Percentiles rank a stretch among this genome's conserved stretches.
Evolutionary conservation across 2,888 invertebrate genomes (phyloP).

Genomic region (Acrobasis suavella): DNA sequence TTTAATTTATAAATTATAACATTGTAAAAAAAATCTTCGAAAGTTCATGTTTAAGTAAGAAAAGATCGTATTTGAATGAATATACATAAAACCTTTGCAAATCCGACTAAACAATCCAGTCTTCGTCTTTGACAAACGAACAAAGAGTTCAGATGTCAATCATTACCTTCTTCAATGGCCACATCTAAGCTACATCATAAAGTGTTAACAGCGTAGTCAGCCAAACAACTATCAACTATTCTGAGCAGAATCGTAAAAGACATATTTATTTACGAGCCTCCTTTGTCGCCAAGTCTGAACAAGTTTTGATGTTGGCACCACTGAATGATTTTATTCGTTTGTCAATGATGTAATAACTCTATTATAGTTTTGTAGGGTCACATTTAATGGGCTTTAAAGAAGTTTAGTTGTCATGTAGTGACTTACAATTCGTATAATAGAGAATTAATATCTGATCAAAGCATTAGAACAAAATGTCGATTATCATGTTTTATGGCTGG

Average conservation of each 20-base stretch:
- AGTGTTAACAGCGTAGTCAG: background rate
- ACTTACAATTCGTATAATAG: background rate
- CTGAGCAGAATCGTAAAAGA: slow-evolving; percentile 23
- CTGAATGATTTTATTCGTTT: slow-evolving; percentile 15
- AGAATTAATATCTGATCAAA: background rate
- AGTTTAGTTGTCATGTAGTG: background rate
- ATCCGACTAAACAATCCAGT: too few species aligned
- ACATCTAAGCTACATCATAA: background rate
- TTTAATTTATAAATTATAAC: too few species aligned
- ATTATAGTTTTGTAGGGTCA: slow-evolving; percentile 6
- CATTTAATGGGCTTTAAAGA: slow-evolving; percentile 4
- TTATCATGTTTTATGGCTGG: background rate
- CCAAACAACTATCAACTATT: background rate
- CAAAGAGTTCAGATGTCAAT: too few species aligned
- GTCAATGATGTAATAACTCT: slow-evolving; percentile 16
- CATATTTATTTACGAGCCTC: slow-evolving; percentile 33
- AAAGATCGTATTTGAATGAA: too few species aligned
- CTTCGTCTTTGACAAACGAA: too few species aligned
- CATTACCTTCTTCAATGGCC: too few species aligned
- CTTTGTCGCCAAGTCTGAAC: slow-evolving; percentile 29
- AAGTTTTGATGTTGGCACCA: slow-evolving; percentile 30
- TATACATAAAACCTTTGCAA: too few species aligned
- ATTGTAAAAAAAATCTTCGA: too few species aligned
- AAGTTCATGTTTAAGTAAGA: too few species aligned
- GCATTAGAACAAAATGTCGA: background rate